These are phyloP conservation scores for Ylistrum balloti DNA, from an alignment of 1,140 invertebrate genomes.

Conservation along the genomic window DNA sequence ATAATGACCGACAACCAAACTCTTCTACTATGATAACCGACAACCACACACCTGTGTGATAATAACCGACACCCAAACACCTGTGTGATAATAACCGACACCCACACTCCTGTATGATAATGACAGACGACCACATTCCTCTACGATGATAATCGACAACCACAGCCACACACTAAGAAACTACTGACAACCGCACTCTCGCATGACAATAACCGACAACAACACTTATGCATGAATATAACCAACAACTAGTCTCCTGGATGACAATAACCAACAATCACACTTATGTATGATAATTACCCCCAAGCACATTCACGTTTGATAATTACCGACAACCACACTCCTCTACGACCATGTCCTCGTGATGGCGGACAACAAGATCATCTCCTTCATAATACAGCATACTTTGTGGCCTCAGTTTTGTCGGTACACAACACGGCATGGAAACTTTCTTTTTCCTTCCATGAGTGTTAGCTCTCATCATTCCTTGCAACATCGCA, in stretches of 20 bases:
- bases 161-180: too few species aligned
- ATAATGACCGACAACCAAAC: conserved; percentile 74
- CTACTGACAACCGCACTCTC: too few species aligned
- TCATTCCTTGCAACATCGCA: conserved; percentile 97
- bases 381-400: conserved; percentile 81
- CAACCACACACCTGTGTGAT: too few species aligned
- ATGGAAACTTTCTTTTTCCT: conserved; percentile 61
- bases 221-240: neutral
- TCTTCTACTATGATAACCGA: conserved; percentile 67
- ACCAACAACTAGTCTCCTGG: neutral
- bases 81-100: neutral
- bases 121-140: neutral
- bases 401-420: conserved; percentile 79
- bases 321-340: conserved; percentile 74
- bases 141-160: too few species aligned
- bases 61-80: too few species aligned
- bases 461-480: conserved; percentile 85
- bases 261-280: conserved; percentile 70
- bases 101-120: neutral
- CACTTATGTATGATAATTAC: conserved; percentile 61
- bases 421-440: conserved; percentile 82
- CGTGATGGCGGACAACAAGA: conserved; percentile 74
- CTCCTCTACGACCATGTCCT: conserved; percentile 72
- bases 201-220: neutral
- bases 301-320: conserved; percentile 70